These are phyloP conservation scores for Amphimedon queenslandica DNA, from an alignment of 37 sponge, comb jelly and placozoan species.

Conservation along the genomic window DNA sequence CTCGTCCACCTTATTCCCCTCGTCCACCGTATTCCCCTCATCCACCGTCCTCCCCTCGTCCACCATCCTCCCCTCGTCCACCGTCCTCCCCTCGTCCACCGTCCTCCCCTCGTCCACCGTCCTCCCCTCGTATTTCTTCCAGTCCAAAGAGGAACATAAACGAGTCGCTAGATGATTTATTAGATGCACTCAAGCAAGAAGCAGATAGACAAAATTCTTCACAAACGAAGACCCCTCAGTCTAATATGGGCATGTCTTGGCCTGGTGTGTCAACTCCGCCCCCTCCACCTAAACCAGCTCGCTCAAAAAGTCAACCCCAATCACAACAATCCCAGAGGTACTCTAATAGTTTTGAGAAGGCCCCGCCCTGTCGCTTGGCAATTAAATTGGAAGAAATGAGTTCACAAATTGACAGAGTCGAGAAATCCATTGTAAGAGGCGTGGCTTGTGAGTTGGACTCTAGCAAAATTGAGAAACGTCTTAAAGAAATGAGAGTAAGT, in stretches of 20 bases:
- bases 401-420: constrained; percentile 6
- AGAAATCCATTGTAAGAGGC: constrained; percentile 20
- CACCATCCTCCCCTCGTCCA: no score
- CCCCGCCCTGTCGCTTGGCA: neutral
- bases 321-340: neutral
- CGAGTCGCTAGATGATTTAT: neutral
- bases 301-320: neutral
- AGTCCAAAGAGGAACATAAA: neutral
- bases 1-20: no score
- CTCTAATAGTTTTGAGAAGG: no score
- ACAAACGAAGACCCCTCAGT: neutral
- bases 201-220: neutral
- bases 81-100: neutral
- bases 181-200: neutral
- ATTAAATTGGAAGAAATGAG: constrained; percentile 13
- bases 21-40: no score
- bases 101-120: neutral
- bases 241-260: neutral
- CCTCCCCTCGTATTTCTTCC: neutral
- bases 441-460: constrained; percentile 13
- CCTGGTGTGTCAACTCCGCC: neutral
- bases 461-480: constrained; percentile 24
- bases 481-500: constrained; percentile 37
- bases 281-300: neutral
- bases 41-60: no score